Base-by-base conservation (phyloP, 2,888 invertebrate species). In the Dryobotodes eremita region DNA sequence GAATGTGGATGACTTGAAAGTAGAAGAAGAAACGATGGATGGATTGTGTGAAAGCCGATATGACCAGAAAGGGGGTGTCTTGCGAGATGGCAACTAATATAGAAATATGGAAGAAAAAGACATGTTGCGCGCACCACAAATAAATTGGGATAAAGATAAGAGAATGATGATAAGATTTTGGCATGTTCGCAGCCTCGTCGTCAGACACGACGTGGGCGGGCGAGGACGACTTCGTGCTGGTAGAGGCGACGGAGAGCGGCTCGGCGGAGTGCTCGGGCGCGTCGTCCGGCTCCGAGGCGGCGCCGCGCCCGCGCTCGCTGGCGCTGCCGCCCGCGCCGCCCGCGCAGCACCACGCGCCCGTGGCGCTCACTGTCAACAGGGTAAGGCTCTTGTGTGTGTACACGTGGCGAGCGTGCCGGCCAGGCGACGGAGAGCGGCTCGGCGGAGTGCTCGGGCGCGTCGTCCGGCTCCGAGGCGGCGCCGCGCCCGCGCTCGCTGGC, bases 191-290 rank as follows among this genome's bases (percentile, higher is more conserved):
- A 96, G 97, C 96, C 88, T 96, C 95, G 90, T 97, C 96, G 83
- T 95, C 95, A 17, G 96, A 96, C 88, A 93, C 94, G 90, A 94
- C 95, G 61, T 97, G 97, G 92, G 98, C 98, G 90, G 98, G 98
- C 87, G 98, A 98, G 93, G 98, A 98, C 95, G 98, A 98, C 96
- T 98, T 98, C 97, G 98, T 98, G 91, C 96, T 98, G 94, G 98
- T 98, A 90, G 98, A 98, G 84, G 98, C 98, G 80, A 97, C 97
- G 86, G 98, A 98, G 93, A 97, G 97, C 89, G 97, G 97, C 11
- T 95, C 96, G 74, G 97, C 97, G 75, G 94, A 93, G 91, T 94
- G 93, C 89, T 94, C 95, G 82, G 94, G 91, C 86, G 91, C 92
- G n/a, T 94, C 95, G 36, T 94, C 94, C 46, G 94, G 94, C 85